Evolutionary conservation across 2,797 vertebrate genomes (phyloP).

Genomic region (Taenioides sp.): DNA sequence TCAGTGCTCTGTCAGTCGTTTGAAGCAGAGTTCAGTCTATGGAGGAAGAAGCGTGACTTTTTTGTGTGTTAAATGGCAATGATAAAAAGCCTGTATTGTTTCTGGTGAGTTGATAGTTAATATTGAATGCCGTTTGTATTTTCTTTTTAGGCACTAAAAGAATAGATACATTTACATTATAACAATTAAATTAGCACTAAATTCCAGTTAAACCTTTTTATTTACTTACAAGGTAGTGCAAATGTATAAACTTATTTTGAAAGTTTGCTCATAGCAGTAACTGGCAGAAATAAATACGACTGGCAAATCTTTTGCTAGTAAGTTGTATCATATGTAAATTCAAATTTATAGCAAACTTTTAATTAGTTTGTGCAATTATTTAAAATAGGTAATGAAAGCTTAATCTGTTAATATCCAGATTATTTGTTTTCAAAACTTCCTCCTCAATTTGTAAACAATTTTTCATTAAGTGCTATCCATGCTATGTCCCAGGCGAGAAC

Average conservation of each 20-base stretch:
- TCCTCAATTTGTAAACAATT: conserved; percentile 11
- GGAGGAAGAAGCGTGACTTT: too few species aligned
- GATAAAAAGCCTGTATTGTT: too few species aligned
- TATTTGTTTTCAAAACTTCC: conserved; percentile 14
- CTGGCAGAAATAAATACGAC: background rate
- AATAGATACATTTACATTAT: background rate
- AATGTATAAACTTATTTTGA: conserved; percentile 1
- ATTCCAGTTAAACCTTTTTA: background rate
- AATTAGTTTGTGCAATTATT: conserved; percentile 1
- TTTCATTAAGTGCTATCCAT: conserved; percentile 9
- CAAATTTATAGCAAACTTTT: conserved; percentile 10
- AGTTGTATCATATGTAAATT: background rate
- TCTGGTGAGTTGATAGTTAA: too few species aligned
- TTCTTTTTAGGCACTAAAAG: background rate
- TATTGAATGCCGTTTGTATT: too few species aligned
- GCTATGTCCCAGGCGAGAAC: conserved; percentile 23
- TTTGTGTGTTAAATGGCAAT: too few species aligned
- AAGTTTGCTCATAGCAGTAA: conserved; percentile 3
- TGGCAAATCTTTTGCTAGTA: background rate
- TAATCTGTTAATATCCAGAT: conserved; percentile 10
- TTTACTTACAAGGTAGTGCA: conserved; percentile 13
- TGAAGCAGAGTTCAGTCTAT: too few species aligned
- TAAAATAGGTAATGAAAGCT: background rate
- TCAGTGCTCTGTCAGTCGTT: too few species aligned
- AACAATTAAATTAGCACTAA: too few species aligned